phyloP scores from a whole-genome alignment of 2,113 vertebrate genomes.

The Pimephales promelas region DNA sequence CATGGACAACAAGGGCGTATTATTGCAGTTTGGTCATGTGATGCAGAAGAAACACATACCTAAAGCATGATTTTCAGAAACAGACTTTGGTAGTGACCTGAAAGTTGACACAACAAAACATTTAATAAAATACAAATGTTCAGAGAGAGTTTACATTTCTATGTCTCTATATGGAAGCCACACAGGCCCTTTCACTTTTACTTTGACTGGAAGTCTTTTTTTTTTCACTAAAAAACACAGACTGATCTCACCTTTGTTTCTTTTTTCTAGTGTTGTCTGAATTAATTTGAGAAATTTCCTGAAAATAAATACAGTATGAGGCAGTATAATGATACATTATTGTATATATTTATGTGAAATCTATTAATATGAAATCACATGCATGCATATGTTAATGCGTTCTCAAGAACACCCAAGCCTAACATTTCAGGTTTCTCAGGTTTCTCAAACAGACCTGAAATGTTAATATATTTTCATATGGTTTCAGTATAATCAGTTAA shows the following conservation, averaged over 20 bases:
- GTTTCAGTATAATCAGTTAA: slow-evolving; percentile 6
- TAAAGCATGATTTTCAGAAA: slow-evolving; percentile 84
- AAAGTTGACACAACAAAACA: slow-evolving; percentile 54
- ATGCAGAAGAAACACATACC: slow-evolving; percentile 74
- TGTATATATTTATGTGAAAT: neutral
- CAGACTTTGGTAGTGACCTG: slow-evolving; percentile 79
- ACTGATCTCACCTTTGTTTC: slow-evolving; percentile 69
- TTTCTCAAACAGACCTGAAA: neutral
- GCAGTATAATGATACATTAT: neutral
- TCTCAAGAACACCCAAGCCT: neutral
- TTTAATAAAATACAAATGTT: neutral
- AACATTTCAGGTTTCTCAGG: neutral
- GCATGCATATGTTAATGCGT: neutral
- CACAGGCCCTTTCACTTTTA: slow-evolving; percentile 5
- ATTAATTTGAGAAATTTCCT: slow-evolving; percentile 70
- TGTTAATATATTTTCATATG: neutral
- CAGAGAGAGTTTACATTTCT: neutral
- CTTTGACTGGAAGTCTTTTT: slow-evolving; percentile 6
- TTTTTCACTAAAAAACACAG: neutral
- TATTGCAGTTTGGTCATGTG: neutral
- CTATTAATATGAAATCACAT: neutral
- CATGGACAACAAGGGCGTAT: neutral
- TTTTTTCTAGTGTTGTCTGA: slow-evolving; percentile 62
- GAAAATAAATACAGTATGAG: slow-evolving; percentile 7
- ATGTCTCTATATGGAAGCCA: neutral